Evolutionary conservation across 2,797 vertebrate genomes (phyloP), one percentile per base, ranked within the genome.

Genomic region (Leucoraja ocellata): DNA sequence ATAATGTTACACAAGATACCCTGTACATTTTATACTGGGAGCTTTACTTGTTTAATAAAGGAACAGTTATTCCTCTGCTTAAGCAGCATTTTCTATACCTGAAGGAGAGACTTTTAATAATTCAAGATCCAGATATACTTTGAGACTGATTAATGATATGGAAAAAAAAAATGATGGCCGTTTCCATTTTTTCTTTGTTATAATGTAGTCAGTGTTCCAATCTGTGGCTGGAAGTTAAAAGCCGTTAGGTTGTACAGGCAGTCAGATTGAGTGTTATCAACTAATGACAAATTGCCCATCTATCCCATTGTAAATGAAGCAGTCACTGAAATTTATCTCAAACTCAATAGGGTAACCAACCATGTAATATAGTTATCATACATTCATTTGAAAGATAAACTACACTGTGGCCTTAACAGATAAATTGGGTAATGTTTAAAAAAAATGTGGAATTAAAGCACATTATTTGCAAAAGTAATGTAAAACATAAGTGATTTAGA

Each of bases 331-430:
- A 39, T 71, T 23, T 91, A 73, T 91, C 28, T 86, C 36, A 1
- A 91, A 36, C 63, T 91, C n/a, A 68, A 71, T 91, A 91, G n/a
- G 25, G 36, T 23, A 46, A 36, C 32, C n/a, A 91, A 91, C 86
- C 86, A 71, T 91, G 86, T 91, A 71, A 71, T 91, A 68, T 2
- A 39, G 18, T 90, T 73, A 36, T 68, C 8, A 68, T 91, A 39
- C n/a, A 39, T 1, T 86, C n/a, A 86, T 63, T 86, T 32, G 28
- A 86, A 84, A 54, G 21, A 84, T 73, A 84, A 86, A n/a, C 61
- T 88, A 13, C 58, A 88, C 28, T 16, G 28, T 86, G 58, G 61
- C 28, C 84, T 88, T 61, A 28, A 86, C n/a, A 32, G 28, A 28
- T 25, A 88, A 5, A 2, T 32, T 0, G 13, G 4, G 32, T 61